Percentiles rank a stretch among this genome's conserved stretches.
Evolutionary conservation across 2,113 vertebrate genomes (phyloP).

Genomic region (Platysternon megacephalum): DNA sequence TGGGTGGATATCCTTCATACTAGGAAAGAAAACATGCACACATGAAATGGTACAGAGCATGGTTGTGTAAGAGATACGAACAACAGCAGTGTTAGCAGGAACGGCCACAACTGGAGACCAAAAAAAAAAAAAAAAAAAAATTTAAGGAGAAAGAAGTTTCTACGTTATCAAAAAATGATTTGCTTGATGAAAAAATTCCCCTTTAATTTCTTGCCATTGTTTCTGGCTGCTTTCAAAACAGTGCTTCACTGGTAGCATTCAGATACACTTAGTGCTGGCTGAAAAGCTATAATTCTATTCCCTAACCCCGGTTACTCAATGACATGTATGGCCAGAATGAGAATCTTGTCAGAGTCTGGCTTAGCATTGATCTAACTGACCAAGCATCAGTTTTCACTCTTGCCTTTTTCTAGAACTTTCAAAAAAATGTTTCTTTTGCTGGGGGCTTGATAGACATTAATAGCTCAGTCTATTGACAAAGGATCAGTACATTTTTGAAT

Average conservation of each 20-base stretch:
- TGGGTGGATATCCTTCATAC: neutral
- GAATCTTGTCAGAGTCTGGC: neutral
- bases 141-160: neutral
- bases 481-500: neutral
- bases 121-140: neutral
- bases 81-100: neutral
- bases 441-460: neutral
- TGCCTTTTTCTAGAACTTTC: neutral
- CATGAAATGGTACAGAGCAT: neutral
- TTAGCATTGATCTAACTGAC: neutral
- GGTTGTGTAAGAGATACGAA: neutral
- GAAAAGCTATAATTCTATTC: neutral
- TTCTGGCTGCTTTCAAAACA: neutral
- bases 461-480: neutral
- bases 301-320: neutral
- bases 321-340: neutral
- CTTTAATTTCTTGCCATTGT: neutral
- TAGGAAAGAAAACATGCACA: neutral
- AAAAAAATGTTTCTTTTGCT: fast-evolving
- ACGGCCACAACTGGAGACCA: neutral
- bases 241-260: neutral
- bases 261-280: neutral
- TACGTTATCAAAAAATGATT: neutral
- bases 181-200: neutral
- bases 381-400: neutral